These are phyloP conservation scores for Apogon hyalosoma DNA, from an alignment of 2,797 vertebrate species.

Conservation along the genomic window DNA sequence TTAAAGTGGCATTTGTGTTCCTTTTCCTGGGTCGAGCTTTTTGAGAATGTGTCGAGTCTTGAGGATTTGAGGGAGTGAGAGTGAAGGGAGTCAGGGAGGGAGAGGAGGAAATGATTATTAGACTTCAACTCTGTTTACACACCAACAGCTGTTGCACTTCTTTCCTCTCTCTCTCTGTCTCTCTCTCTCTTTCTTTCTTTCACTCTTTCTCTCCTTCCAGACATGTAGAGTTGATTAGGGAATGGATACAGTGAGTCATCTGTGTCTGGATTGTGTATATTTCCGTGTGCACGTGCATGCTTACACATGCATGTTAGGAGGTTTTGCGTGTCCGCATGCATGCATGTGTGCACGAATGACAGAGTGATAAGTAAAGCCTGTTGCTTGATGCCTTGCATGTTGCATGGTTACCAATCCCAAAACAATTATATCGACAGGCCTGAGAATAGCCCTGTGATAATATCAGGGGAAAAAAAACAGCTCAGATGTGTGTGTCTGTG, in stretches of 20 bases:
- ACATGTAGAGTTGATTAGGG: constrained; percentile 70
- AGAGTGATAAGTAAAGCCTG: constrained; percentile 36
- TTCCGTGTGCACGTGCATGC: constrained; percentile 42
- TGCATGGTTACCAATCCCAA: constrained; percentile 53
- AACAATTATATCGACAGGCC: constrained; percentile 51
- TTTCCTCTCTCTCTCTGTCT: constrained; percentile 37
- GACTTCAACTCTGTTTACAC: constrained; percentile 71
- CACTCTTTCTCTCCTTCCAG: constrained; percentile 35
- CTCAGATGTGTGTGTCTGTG: not conserved
- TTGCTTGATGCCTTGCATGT: constrained; percentile 9
- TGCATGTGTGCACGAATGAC: not conserved
- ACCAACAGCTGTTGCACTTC: constrained; percentile 77
- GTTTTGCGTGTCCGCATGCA: constrained; percentile 2
- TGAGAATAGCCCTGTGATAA: constrained; percentile 55
- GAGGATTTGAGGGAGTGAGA: constrained; percentile 24
- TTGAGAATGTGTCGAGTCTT: constrained; percentile 38
- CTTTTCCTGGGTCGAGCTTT: constrained; percentile 50
- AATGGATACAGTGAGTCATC: constrained; percentile 79
- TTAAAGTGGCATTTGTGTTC: constrained; percentile 9
- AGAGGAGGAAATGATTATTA: constrained; percentile 65
- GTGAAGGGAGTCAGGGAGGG: constrained; percentile 28
- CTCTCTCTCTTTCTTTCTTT: constrained; percentile 23
- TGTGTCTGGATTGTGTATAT: constrained; percentile 64
- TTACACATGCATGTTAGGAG: constrained; percentile 33
- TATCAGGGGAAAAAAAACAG: constrained; percentile 14